A percentile compares a stretch with the other conserved stretches of the same genome.
Conservation (phyloP, 2,797 vertebrate genomes). For the Bradypodion pumilum region DNA sequence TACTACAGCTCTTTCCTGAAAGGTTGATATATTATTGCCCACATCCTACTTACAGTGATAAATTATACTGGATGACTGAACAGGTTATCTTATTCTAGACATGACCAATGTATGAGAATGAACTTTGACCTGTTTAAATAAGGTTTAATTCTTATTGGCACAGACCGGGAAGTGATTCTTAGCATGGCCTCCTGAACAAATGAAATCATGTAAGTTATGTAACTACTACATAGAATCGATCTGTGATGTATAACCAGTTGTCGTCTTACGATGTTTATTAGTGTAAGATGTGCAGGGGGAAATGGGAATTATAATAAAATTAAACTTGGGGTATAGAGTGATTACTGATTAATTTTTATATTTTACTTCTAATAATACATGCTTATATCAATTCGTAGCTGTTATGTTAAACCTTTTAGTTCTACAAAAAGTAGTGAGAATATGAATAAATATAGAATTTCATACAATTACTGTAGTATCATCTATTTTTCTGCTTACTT, state of each 20-base stretch:
- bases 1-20: constrained; percentile 58
- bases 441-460: not conserved
- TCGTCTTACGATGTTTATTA: not conserved
- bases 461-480: not conserved
- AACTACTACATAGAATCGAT: constrained; percentile 40
- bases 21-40: constrained; percentile 58
- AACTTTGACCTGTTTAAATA: constrained; percentile 78
- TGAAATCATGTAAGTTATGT: constrained; percentile 55
- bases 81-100: constrained; percentile 64
- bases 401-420: not conserved
- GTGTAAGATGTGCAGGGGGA: not conserved
- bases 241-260: constrained; percentile 16
- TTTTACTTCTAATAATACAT: not conserved
- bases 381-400: not conserved
- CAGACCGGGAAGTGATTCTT: constrained; percentile 66
- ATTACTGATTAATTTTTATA: not conserved
- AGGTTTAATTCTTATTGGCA: constrained; percentile 74
- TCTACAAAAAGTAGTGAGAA: too few species aligned
- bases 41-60: constrained; percentile 56
- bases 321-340: not conserved
- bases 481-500: constrained; percentile 12
- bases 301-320: constrained; percentile 6
- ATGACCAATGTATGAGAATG: constrained; percentile 71
- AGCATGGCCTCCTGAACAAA: constrained; percentile 63
- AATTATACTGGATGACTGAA: constrained; percentile 52